Percentiles rank a stretch among this genome's conserved stretches.
phyloP scores from a whole-genome alignment of 2,113 vertebrate species.

The Acanthochromis polyacanthus region DNA sequence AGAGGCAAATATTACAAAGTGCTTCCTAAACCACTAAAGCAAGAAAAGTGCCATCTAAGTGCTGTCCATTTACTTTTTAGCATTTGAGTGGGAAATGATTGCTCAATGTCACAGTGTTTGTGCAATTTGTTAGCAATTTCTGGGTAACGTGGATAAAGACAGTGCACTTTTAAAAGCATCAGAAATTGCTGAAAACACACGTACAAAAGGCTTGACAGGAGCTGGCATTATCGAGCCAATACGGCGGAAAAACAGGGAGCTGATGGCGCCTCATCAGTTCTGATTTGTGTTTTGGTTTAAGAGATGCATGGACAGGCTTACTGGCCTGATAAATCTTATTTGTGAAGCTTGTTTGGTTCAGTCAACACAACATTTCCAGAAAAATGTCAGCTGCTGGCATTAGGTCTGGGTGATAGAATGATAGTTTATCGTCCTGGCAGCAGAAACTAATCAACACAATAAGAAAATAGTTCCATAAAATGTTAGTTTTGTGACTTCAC shows the following conservation, averaged over 20 bases:
- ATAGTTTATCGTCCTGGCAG: too few species aligned
- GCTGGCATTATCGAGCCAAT: constrained; percentile 10
- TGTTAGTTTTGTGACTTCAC: too few species aligned
- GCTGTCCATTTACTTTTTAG: too few species aligned
- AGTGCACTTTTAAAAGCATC: constrained; percentile 20
- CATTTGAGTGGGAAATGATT: constrained; percentile 28
- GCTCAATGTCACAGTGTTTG: constrained; percentile 33
- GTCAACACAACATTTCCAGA: neutral
- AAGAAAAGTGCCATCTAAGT: too few species aligned
- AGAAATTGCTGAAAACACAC: constrained; percentile 45
- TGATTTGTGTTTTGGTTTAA: constrained; percentile 33
- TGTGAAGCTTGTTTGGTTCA: constrained; percentile 11
- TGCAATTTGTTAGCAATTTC: constrained; percentile 37
- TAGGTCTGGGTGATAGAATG: too few species aligned
- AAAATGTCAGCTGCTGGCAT: neutral
- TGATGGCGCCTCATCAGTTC: constrained; percentile 32
- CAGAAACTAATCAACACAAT: too few species aligned
- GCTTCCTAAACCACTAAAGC: too few species aligned
- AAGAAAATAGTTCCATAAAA: too few species aligned
- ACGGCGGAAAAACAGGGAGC: constrained; percentile 35
- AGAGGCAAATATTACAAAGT: too few species aligned
- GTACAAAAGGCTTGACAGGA: constrained; percentile 12
- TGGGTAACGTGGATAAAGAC: constrained; percentile 31
- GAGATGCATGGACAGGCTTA: neutral
- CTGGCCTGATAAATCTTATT: constrained; percentile 3